phyloP scores from a whole-genome alignment of 2,797 vertebrate species.

The Mastacembelus armatus region DNA sequence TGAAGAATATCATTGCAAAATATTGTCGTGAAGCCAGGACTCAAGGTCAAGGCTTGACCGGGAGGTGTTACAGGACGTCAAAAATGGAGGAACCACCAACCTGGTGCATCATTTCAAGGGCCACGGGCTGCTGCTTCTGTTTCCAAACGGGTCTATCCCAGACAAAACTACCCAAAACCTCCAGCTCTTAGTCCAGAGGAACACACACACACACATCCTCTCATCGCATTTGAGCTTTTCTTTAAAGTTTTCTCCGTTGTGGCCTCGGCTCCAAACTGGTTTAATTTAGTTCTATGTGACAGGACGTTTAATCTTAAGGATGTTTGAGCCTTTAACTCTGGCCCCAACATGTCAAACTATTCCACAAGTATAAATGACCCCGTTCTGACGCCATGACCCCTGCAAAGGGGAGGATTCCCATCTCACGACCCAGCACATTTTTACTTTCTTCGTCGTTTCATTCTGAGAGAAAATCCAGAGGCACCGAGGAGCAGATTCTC shows the following conservation, averaged over 20 bases:
- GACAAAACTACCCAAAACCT: slow-evolving; percentile 78
- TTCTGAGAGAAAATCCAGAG: slow-evolving; percentile 49
- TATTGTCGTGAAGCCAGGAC: slow-evolving; percentile 91
- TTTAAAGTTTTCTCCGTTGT: neutral
- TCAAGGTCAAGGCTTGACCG: slow-evolving; percentile 88
- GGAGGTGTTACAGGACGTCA: slow-evolving; percentile 82
- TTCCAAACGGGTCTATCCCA: slow-evolving; percentile 80
- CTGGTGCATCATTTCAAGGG: slow-evolving; percentile 91
- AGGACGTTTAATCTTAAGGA: slow-evolving; percentile 16
- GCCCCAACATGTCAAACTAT: slow-evolving; percentile 28
- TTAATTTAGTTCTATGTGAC: too few relatives aligned
- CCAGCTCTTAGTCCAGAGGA: slow-evolving; percentile 77
- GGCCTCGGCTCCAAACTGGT: neutral
- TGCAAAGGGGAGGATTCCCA: slow-evolving; percentile 12
- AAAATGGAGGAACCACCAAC: slow-evolving; percentile 94
- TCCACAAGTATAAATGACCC: slow-evolving; percentile 23
- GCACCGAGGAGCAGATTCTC: slow-evolving; percentile 22
- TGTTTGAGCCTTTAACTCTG: slow-evolving; percentile 1
- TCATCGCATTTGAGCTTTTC: too few relatives aligned
- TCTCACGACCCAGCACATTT: slow-evolving; percentile 21
- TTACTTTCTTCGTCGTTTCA: slow-evolving; percentile 5
- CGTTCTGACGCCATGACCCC: slow-evolving; percentile 3
- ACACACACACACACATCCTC: slow-evolving; percentile 60
- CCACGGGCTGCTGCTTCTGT: slow-evolving; percentile 83
- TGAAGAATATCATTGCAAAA: slow-evolving; percentile 98